phyloP scores from a whole-genome alignment of 1,140 invertebrate species.

The Diorhabda sublineata region DNA sequence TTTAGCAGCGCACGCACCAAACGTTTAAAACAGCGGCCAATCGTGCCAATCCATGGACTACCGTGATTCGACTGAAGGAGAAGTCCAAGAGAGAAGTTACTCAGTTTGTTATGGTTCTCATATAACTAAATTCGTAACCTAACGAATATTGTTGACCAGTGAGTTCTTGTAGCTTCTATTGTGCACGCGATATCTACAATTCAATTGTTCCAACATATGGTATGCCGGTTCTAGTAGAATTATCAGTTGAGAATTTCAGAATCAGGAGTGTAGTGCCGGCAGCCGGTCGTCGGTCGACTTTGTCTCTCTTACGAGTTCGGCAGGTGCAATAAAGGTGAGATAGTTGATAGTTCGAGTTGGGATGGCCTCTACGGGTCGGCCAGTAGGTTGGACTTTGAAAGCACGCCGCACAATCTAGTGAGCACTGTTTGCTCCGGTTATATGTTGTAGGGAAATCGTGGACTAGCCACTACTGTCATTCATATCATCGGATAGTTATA shows the following conservation, averaged over 20 bases:
- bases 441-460: neutral
- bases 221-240: neutral
- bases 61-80: slow-evolving; percentile 17
- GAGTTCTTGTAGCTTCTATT: too few relatives aligned
- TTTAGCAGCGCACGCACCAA: slow-evolving; percentile 6
- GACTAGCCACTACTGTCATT: slow-evolving; percentile 3
- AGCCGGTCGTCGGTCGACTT: slow-evolving; percentile 11
- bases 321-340: slow-evolving; percentile 19
- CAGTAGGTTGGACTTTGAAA: slow-evolving; percentile 5
- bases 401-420: slow-evolving; percentile 17
- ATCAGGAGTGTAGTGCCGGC: neutral
- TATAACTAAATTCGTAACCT: neutral
- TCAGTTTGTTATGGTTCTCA: neutral
- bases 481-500: neutral
- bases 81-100: slow-evolving; percentile 6
- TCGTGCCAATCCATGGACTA: slow-evolving; percentile 14
- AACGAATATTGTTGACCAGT: too few relatives aligned
- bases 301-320: slow-evolving; percentile 8
- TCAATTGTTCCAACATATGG: too few relatives aligned
- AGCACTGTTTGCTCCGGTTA: slow-evolving; percentile 14
- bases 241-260: neutral
- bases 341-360: slow-evolving; percentile 20
- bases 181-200: too few relatives aligned
- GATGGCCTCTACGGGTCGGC: slow-evolving; percentile 18
- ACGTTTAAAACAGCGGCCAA: slow-evolving; percentile 4